Evolutionary conservation across 2,113 vertebrate species (phyloP).

Genomic region (Strix aluco): DNA sequence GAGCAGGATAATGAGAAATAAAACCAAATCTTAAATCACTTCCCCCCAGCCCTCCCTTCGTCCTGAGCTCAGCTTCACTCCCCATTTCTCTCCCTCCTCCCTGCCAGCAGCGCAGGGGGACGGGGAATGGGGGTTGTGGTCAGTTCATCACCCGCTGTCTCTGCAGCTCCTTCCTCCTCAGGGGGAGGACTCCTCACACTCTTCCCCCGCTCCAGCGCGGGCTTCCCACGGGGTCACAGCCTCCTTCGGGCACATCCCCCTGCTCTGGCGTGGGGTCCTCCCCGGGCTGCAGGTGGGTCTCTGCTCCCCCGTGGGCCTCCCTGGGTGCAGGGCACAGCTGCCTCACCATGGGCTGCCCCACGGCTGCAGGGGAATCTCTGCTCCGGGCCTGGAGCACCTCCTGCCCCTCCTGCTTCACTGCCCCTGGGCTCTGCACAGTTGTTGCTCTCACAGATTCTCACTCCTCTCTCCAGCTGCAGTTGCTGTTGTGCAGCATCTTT

Average conservation of each 20-base stretch:
- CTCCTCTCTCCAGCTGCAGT: no score
- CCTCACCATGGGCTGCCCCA: rapidly evolving
- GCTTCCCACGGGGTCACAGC: rapidly evolving
- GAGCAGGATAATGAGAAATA: no score
- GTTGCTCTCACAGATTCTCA: no score
- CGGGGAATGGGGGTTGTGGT: not conserved
- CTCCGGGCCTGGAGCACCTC: not conserved
- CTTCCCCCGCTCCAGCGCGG: not conserved
- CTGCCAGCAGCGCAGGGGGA: not conserved
- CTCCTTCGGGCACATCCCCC: no score
- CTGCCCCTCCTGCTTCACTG: no score
- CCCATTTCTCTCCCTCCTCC: not conserved
- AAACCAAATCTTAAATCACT: no score
- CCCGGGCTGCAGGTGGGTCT: not conserved
- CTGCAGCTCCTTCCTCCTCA: not conserved
- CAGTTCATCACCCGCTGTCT: not conserved
- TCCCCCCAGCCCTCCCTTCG: not conserved
- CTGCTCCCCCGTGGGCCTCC: not conserved
- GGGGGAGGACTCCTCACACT: not conserved
- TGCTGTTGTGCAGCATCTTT: no score
- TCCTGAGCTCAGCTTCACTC: not conserved
- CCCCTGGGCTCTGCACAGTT: no score
- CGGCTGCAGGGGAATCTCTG: not conserved
- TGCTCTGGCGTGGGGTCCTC: not conserved
- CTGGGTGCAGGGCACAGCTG: not conserved